These are phyloP conservation scores for Caranx ignobilis DNA, from an alignment of 2,113 vertebrate species.

Conservation along the genomic window DNA sequence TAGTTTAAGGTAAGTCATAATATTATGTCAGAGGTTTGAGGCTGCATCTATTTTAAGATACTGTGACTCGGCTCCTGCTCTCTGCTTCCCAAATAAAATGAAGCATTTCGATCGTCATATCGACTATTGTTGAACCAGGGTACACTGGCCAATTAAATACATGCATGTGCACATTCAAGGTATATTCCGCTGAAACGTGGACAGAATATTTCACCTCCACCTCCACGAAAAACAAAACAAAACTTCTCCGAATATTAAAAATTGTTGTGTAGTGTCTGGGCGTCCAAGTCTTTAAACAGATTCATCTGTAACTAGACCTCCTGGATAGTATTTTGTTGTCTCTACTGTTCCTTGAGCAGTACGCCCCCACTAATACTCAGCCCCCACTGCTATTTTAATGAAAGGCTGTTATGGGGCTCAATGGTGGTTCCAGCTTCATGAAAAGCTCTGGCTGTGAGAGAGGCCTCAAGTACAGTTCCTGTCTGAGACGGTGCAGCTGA, in stretches of 20 bases:
- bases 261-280: no score
- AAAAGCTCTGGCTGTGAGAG: conserved; percentile 70
- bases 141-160: not conserved
- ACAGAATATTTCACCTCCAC: no score
- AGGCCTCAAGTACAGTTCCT: conserved; percentile 85
- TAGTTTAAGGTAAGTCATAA: conserved; percentile 6
- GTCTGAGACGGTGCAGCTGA: conserved; percentile 42
- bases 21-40: conserved; percentile 17
- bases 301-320: no score
- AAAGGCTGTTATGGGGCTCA: not conserved
- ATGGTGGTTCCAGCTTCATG: not conserved
- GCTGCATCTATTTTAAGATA: conserved; percentile 16
- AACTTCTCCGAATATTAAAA: not conserved
- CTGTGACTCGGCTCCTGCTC: not conserved
- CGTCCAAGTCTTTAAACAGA: no score
- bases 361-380: no score
- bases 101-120: not conserved
- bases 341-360: no score
- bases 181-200: not conserved
- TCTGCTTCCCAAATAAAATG: not conserved
- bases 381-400: no score
- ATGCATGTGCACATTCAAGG: not conserved
- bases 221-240: not conserved
- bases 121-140: not conserved
- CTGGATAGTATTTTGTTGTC: no score